Base-by-base conservation (phyloP, 2,797 vertebrate genomes). In the Neosilurus hyrtlii region DNA sequence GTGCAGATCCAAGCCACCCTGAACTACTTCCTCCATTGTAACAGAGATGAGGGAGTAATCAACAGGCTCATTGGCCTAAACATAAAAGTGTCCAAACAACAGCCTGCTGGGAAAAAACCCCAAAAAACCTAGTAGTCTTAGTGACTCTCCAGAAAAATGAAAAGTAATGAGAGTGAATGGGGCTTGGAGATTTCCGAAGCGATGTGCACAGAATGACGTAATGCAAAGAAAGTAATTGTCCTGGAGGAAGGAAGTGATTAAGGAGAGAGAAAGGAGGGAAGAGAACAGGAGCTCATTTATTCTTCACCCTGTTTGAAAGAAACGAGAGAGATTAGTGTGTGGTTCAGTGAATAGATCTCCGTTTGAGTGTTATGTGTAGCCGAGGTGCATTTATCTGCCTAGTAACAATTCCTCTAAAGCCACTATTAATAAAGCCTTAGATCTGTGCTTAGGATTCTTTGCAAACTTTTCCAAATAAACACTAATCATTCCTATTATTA, bases 231-330 rank as follows among this genome's bases (percentile, higher is more conserved):
- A 66, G 56, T 71, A 78, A 79, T 71, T 71, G 65, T 77, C 1
- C 37, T 9, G 77, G 77, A 67, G 62, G 37, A 84, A 4, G 62
- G 49, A 74, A 80, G 70, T 37, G 77, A 80, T 80, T 84, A 84
- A 67, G 12, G 24, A 57, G 59, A 12, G 61, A 61, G 30, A 68
- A 37, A 51, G 35, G 16, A 79, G 18, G 59, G 52, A 72, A 65
- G 9, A 78, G 37, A 30, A 68, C 54, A 65, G 57, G 24, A 61
- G n/a, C 73, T 83, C 56, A 14, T 57, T 78, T 70, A 78, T 68
- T 74, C 67, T 49, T 62, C 12, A 57, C 30, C 68, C 67, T 65
- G 43, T 83, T 79, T 79, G 82, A 59, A 49, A 59, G 66, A 61
- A 52, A 54, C 26, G 12, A 24, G 57, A 24, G 62, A 71, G 70